Evolutionary conservation across 2,113 vertebrate species (phyloP).

Genomic region (Puntigrus tetrazona): DNA sequence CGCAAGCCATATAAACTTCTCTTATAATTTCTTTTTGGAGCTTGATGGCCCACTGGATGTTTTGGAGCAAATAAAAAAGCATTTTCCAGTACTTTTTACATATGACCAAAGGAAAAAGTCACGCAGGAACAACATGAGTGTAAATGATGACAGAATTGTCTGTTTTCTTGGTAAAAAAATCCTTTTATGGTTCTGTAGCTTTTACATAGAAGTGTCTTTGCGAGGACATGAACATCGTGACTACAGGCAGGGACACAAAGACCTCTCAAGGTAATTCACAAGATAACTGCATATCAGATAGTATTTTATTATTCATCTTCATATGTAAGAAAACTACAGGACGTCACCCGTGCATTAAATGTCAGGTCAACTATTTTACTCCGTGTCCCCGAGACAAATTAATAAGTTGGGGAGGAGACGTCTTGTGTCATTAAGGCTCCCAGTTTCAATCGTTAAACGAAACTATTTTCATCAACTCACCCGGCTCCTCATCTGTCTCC

Average conservation of each 20-base stretch:
- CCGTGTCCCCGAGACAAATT: neutral
- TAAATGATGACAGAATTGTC: no score
- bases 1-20: neutral
- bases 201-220: neutral
- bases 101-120: neutral
- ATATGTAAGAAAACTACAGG: neutral
- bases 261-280: neutral
- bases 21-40: neutral
- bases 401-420: neutral
- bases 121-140: neutral
- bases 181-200: neutral
- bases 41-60: neutral
- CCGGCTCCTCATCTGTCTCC: slow-evolving; percentile 31
- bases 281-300: neutral
- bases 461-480: slow-evolving; percentile 26
- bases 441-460: slow-evolving; percentile 13
- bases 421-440: slow-evolving; percentile 8
- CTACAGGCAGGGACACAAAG: neutral
- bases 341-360: neutral
- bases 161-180: neutral
- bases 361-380: slow-evolving; percentile 22
- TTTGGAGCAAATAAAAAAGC: neutral
- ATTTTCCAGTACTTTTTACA: neutral
- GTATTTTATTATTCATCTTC: neutral
- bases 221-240: neutral